Conservation (phyloP, 1,140 invertebrate species). For the Uloborus diversus region DNA sequence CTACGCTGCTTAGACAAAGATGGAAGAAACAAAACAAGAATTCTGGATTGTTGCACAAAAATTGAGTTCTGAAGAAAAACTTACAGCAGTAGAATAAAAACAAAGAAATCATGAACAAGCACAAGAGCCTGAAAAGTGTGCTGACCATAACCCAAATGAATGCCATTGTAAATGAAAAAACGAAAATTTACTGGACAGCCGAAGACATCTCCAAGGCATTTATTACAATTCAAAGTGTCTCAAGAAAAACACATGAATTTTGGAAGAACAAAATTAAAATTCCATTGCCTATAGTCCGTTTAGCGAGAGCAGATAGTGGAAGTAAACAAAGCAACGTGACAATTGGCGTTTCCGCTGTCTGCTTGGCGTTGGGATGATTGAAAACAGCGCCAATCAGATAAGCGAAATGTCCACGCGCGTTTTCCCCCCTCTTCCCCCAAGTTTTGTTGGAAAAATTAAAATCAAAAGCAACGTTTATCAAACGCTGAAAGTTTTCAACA, state of each 20-base stretch:
- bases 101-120: not conserved
- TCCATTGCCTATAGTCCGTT: not conserved
- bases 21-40: not conserved
- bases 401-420: no score
- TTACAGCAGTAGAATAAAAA: not conserved
- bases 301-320: no score
- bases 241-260: not conserved
- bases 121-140: not conserved
- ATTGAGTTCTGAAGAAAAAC: no score
- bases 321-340: no score
- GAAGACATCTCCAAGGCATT: not conserved
- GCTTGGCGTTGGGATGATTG: no score
- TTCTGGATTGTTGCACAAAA: not conserved
- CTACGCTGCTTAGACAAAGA: not conserved
- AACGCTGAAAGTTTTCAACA: no score
- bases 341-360: no score
- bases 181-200: not conserved
- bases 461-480: no score
- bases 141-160: not conserved
- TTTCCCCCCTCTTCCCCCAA: no score
- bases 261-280: not conserved
- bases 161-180: not conserved
- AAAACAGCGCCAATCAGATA: no score
- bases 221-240: not conserved
- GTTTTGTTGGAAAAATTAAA: no score